Conservation (phyloP, 1,140 invertebrate genomes). For the Drosophila ohnishii region DNA sequence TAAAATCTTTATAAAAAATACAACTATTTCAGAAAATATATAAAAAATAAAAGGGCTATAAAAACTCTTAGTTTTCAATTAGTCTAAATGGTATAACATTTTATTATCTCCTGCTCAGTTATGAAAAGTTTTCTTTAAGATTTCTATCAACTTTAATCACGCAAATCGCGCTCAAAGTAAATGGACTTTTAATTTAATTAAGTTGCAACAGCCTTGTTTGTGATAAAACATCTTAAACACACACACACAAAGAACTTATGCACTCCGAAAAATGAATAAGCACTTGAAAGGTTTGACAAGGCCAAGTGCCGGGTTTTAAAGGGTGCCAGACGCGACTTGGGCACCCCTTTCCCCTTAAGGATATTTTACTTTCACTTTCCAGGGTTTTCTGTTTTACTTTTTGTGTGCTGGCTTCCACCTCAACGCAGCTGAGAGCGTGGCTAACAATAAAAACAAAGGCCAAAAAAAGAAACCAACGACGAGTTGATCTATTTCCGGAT, state of each 20-base stretch:
- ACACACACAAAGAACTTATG: slow-evolving; percentile 11
- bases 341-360: neutral
- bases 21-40: no score
- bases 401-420: slow-evolving; percentile 26
- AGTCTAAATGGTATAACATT: neutral
- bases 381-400: slow-evolving; percentile 11
- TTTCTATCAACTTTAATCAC: slow-evolving; percentile 6
- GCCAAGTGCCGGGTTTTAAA: slow-evolving; percentile 17
- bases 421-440: slow-evolving; percentile 16
- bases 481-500: slow-evolving; percentile 76
- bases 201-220: slow-evolving; percentile 28
- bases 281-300: slow-evolving; percentile 15
- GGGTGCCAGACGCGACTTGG: slow-evolving; percentile 19
- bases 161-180: neutral
- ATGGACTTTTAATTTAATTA: slow-evolving; percentile 54
- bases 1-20: no score
- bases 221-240: slow-evolving; percentile 20
- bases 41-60: no score
- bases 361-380: slow-evolving; percentile 17
- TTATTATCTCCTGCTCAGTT: neutral
- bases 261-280: slow-evolving; percentile 16
- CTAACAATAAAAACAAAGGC: slow-evolving; percentile 65
- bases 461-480: slow-evolving; percentile 48
- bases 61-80: neutral
- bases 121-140: neutral